Percentiles rank a stretch among this genome's conserved stretches.
Evolutionary conservation across 1,140 invertebrate species (phyloP).

Genomic region (Charaxes varanes): DNA sequence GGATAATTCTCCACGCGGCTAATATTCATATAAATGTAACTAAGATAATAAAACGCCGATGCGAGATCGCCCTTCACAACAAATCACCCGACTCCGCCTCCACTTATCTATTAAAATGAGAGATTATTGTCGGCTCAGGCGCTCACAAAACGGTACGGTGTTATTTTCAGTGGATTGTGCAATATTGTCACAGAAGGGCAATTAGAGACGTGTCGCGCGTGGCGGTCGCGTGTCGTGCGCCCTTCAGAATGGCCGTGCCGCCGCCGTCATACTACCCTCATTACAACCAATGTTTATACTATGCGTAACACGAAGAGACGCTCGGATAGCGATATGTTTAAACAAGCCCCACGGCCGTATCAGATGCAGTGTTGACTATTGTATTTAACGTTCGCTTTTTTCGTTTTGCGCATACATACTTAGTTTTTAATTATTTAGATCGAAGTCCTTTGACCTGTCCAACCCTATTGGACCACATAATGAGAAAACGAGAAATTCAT

Average conservation of each 20-base stretch:
- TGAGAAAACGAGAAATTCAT: too few relatives aligned
- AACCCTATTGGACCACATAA: too few relatives aligned
- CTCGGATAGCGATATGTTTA: conserved; percentile 43
- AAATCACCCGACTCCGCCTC: conserved; percentile 62
- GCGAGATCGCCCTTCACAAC: conserved; percentile 28
- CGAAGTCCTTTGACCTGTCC: too few relatives aligned
- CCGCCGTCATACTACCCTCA: conserved; percentile 35
- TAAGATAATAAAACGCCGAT: conserved; percentile 15
- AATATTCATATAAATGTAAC: conserved; percentile 10
- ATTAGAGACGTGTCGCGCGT: conserved; percentile 67
- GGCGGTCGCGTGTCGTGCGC: conserved; percentile 47
- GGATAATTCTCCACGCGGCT: too few relatives aligned
- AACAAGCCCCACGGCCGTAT: too few relatives aligned
- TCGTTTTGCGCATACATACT: too few relatives aligned
- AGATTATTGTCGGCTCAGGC: conserved; percentile 61
- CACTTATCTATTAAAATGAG: conserved; percentile 73
- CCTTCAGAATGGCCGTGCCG: conserved; percentile 26
- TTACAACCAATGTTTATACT: conserved; percentile 55
- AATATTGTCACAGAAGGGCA: conserved; percentile 70
- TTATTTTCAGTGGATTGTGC: conserved; percentile 71
- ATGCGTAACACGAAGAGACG: conserved; percentile 37
- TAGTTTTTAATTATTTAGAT: too few relatives aligned
- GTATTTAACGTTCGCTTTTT: too few relatives aligned
- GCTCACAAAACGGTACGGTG: conserved; percentile 50
- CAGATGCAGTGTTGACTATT: too few relatives aligned